Evolutionary conservation across 2,113 vertebrate species (phyloP).

Genomic region (Passer domesticus): DNA sequence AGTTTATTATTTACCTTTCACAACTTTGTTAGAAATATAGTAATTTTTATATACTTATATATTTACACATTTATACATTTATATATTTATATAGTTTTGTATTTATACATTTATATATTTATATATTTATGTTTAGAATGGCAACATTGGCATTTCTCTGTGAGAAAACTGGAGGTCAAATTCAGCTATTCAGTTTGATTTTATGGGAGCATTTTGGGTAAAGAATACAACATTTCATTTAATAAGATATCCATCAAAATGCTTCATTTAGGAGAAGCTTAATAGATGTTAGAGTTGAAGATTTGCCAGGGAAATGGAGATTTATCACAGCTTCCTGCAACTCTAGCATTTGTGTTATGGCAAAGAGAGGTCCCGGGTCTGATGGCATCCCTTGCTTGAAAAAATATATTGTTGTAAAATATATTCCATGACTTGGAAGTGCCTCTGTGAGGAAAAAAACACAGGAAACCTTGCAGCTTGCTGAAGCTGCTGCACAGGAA

Average conservation of each 20-base stretch:
- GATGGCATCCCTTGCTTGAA: not conserved
- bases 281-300: not conserved
- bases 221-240: not conserved
- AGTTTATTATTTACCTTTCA: conserved; percentile 22
- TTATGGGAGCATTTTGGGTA: not conserved
- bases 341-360: not conserved
- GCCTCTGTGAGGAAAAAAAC: conserved; percentile 69
- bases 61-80: not conserved
- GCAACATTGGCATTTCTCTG: not conserved
- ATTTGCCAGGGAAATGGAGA: not conserved
- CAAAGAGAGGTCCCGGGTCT: not conserved
- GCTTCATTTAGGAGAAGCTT: not conserved
- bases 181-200: not conserved
- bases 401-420: not conserved
- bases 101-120: not conserved
- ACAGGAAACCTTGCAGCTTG: conserved; percentile 65
- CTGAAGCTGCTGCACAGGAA: conserved; percentile 29
- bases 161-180: not conserved
- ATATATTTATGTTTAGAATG: not conserved
- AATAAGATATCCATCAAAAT: not conserved
- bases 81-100: not conserved
- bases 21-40: not conserved
- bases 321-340: not conserved
- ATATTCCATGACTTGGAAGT: conserved; percentile 73
- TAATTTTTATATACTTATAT: not conserved